Evolutionary conservation across 2,113 vertebrate species (phyloP).

Genomic region (Scatophagus argus): DNA sequence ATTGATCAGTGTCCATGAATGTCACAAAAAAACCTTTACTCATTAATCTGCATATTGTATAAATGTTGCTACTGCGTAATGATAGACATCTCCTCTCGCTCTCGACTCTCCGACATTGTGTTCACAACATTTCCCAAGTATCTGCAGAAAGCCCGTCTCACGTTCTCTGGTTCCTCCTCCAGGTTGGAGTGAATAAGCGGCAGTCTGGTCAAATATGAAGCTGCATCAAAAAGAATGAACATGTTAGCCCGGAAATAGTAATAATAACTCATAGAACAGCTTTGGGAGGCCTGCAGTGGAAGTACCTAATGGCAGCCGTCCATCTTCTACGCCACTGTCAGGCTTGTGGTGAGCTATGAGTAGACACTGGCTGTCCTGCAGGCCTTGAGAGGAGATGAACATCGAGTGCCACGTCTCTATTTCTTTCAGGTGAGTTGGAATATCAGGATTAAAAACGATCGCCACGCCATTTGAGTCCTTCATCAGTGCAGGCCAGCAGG

Average conservation of each 20-base stretch:
- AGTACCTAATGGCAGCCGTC: constrained; percentile 88
- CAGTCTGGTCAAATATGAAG: constrained; percentile 87
- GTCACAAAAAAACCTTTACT: background rate
- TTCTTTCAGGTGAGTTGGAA: constrained; percentile 93
- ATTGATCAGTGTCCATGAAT: background rate
- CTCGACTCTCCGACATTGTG: constrained; percentile 91
- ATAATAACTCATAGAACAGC: background rate
- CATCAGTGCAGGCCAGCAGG: constrained; percentile 96
- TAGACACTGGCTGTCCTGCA: constrained; percentile 92
- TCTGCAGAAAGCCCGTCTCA: constrained; percentile 88
- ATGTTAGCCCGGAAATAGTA: constrained; percentile 9
- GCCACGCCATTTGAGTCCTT: constrained; percentile 93
- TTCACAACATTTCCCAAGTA: constrained; percentile 89
- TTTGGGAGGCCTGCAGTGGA: background rate
- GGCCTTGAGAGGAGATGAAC: constrained; percentile 90
- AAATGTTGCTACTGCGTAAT: constrained; percentile 82
- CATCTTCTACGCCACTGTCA: constrained; percentile 80
- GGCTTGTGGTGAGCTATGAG: constrained; percentile 96
- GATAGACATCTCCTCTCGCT: constrained; percentile 95
- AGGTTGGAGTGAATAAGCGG: constrained; percentile 92
- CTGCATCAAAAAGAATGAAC: constrained; percentile 76
- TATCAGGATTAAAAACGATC: constrained; percentile 92
- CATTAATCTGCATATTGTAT: constrained; percentile 8
- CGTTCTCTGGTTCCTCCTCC: constrained; percentile 93
- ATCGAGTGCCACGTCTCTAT: constrained; percentile 91